These are phyloP conservation scores for Cheirogaleus major DNA, from an alignment of 2,797 vertebrate genomes.

Conservation along the genomic window DNA sequence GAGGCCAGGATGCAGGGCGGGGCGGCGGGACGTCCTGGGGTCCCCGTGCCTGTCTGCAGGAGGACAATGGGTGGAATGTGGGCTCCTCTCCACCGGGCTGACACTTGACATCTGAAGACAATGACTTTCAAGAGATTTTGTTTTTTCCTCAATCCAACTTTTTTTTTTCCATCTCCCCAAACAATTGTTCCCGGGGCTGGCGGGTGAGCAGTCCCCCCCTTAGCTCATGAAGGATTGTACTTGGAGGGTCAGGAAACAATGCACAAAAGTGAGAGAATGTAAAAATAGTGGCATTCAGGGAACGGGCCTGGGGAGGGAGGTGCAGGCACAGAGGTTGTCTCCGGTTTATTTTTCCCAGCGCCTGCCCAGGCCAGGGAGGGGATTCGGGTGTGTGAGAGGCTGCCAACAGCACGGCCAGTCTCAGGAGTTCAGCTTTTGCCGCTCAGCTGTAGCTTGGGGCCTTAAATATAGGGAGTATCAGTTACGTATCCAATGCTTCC, in stretches of 20 bases:
- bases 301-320: not conserved
- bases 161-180: constrained; percentile 66
- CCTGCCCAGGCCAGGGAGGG: not conserved
- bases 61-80: constrained; percentile 64
- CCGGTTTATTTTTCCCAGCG: not conserved
- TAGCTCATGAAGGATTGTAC: constrained; percentile 22
- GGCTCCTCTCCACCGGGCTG: constrained; percentile 67
- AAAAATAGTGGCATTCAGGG: constrained; percentile 57
- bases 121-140: constrained; percentile 76
- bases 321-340: not conserved
- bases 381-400: not conserved
- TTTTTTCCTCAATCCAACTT: constrained; percentile 57
- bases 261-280: constrained; percentile 71
- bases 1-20: constrained; percentile 50
- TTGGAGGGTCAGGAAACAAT: constrained; percentile 75
- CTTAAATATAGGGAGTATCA: not conserved
- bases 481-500: not conserved
- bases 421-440: not conserved
- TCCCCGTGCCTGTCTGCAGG: constrained; percentile 1
- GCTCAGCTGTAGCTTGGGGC: not conserved
- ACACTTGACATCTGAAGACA: constrained; percentile 74
- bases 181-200: constrained; percentile 66
- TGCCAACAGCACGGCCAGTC: rapidly evolving
- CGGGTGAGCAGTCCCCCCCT: not conserved
- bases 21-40: constrained; percentile 34